These are phyloP conservation scores for Morus bassanus DNA, from an alignment of 2,797 vertebrate genomes.

Conservation along the genomic window DNA sequence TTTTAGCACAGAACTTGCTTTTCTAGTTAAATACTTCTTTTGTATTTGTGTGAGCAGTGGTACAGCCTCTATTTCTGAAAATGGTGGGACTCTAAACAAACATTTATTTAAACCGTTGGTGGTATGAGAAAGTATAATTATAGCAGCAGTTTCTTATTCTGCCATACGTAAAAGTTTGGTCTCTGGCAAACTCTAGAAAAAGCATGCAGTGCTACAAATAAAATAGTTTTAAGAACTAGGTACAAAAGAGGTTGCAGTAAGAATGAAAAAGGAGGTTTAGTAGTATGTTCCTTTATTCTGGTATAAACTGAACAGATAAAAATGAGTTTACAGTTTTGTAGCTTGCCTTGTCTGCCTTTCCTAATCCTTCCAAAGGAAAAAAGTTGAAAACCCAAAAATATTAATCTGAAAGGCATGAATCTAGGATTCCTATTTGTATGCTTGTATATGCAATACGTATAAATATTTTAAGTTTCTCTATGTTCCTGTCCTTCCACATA, in stretches of 20 bases:
- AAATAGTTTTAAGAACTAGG: background rate
- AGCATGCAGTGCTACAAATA: background rate
- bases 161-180: background rate
- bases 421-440: background rate
- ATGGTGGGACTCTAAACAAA: background rate
- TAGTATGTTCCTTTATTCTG: background rate
- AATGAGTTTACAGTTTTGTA: background rate
- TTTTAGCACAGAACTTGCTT: background rate
- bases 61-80: background rate
- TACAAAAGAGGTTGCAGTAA: background rate
- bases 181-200: background rate
- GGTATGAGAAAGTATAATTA: background rate
- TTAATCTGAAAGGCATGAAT: background rate
- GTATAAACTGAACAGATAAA: background rate
- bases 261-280: background rate
- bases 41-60: background rate
- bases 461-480: background rate
- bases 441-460: background rate
- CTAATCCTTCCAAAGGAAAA: background rate
- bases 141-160: background rate
- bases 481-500: background rate
- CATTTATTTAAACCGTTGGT: background rate
- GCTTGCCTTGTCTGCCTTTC: background rate
- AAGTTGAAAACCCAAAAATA: background rate
- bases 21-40: background rate